These are phyloP conservation scores for Polypterus bichir DNA, from an alignment of 2,113 vertebrate species.

Conservation along the genomic window DNA sequence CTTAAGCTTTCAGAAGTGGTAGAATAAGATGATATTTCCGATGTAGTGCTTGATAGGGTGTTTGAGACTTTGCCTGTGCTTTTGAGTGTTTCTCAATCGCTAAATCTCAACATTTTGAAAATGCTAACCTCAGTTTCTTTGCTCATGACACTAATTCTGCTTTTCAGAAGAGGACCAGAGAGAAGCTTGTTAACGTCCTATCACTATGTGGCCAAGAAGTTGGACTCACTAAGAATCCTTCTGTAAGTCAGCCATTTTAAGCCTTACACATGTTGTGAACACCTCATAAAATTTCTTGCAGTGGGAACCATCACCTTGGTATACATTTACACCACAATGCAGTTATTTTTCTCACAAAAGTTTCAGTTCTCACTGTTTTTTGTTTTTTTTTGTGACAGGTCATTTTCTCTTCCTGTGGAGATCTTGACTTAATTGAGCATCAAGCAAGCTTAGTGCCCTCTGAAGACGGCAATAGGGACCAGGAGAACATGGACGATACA, in stretches of 20 bases:
- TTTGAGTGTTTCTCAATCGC: too few relatives aligned
- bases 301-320: too few relatives aligned
- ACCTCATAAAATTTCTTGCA: too few relatives aligned
- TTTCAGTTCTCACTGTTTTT: constrained; percentile 22
- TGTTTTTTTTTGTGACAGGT: constrained; percentile 50
- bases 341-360: too few relatives aligned
- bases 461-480: constrained; percentile 80
- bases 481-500: constrained; percentile 88
- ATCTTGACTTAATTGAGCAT: constrained; percentile 91
- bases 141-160: constrained; percentile 13
- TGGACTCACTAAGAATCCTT: constrained; percentile 93
- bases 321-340: too few relatives aligned
- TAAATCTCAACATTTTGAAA: neutral
- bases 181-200: constrained; percentile 91
- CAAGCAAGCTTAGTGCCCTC: constrained; percentile 85
- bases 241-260: constrained; percentile 53
- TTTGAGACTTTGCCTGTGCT: neutral
- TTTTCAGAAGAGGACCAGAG: constrained; percentile 85
- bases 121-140: too few relatives aligned
- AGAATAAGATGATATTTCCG: too few relatives aligned
- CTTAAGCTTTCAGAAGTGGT: too few relatives aligned
- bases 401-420: constrained; percentile 95
- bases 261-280: too few relatives aligned
- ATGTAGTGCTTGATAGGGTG: too few relatives aligned
- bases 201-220: constrained; percentile 95